Evolutionary conservation across 1,140 invertebrate species (phyloP), one percentile per base, ranked within the genome.

Genomic region (Euwallacea fornicatus): DNA sequence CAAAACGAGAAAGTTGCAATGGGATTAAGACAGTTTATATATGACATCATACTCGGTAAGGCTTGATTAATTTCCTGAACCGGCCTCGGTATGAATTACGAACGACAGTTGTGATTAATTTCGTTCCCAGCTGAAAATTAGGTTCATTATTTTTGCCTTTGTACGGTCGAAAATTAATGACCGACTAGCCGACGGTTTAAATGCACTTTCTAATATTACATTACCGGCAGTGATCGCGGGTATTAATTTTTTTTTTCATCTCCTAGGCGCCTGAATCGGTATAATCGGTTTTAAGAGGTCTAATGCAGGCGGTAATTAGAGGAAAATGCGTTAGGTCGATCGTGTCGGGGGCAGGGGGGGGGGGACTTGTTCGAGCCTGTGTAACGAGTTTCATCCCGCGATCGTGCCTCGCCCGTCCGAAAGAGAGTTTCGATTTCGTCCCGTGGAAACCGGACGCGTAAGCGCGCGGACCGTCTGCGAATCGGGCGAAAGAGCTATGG

Each of bases 121-220:
- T 61, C 10, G 59, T 61, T 69, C 62, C 47, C 21, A 53, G 47
- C 66, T 47, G 58, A 69, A 69, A 69, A 69, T 69, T 69, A 69
- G 58, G 59, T 69, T 69, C 66, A 69, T 69, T 69, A 69, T 69
- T 69, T 69, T 69, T 69, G 66, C 66, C 59, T 69, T 69, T 69
- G 66, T 69, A 13, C 44, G 21, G 16, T 69, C 33, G 6, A 54
- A 59, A 69, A 69, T 69, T 69, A 69, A 69, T 69, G 66, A 42
- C 13, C 55, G 41, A 11, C 43, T 9, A 50, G 7, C 46, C 16
- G 66, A 61, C 47, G 43, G 56, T 41, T 53, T 69, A 69, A 69
- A 61, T 61, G 58, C 66, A 61, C 66, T 69, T 69, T 69, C 66
- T 69, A 69, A 69, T 62, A 55, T 69, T 69, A 66, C 50, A 65